Conservation (phyloP, 2,888 invertebrate genomes). For the Cheilosia grossa region DNA sequence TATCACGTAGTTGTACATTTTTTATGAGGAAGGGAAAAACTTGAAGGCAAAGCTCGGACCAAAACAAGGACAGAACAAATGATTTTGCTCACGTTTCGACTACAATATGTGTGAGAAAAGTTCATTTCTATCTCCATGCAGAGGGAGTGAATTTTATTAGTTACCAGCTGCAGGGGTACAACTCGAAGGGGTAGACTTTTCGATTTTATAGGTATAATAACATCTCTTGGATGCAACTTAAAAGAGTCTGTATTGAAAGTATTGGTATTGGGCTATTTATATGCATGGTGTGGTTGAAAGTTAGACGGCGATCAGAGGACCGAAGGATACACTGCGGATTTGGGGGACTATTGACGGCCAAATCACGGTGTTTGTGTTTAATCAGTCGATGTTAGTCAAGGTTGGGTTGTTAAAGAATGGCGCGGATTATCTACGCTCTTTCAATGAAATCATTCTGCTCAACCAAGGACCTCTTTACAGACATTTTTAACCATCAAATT, state of each 20-base stretch:
- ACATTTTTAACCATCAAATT: no score
- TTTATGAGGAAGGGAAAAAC: slow-evolving; percentile 24
- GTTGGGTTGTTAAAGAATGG: no score
- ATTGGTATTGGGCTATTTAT: neutral
- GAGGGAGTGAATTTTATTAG: slow-evolving; percentile 1
- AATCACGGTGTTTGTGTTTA: no score
- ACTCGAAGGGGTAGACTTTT: neutral
- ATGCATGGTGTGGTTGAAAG: no score
- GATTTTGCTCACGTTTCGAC: slow-evolving; percentile 57
- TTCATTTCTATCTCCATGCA: slow-evolving; percentile 57
- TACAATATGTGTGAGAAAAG: slow-evolving; percentile 58
- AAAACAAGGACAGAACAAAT: slow-evolving; percentile 37
- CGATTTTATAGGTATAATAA: neutral
- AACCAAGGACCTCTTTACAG: no score
- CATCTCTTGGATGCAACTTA: neutral
- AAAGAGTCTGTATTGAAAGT: neutral
- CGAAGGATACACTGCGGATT: no score
- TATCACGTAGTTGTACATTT: slow-evolving; percentile 35
- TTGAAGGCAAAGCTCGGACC: slow-evolving; percentile 26
- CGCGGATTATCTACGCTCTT: no score
- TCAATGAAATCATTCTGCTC: no score
- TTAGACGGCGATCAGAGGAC: no score
- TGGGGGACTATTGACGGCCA: no score
- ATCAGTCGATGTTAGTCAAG: no score
- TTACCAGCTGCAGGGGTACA: neutral